Percentiles rank a stretch among this genome's conserved stretches.
Evolutionary conservation across 2,888 invertebrate genomes (phyloP).

Genomic region (Doris montereyensis): DNA sequence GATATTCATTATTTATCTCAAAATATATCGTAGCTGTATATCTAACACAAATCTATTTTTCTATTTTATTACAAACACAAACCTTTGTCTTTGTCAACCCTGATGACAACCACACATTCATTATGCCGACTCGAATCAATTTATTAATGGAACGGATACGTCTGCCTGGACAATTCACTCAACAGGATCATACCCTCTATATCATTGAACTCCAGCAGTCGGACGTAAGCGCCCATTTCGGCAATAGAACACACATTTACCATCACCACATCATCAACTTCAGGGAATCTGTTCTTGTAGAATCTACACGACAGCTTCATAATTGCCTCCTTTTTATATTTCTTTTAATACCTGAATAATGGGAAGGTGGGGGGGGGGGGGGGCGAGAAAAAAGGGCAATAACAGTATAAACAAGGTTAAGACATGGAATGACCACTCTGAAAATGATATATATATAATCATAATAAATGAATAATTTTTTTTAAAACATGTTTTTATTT

Average conservation of each 20-base stretch:
- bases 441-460: too few relatives aligned
- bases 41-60: neutral
- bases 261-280: constrained; percentile 99
- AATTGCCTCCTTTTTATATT: too few relatives aligned
- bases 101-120: constrained; percentile 98
- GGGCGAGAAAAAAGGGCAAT: too few relatives aligned
- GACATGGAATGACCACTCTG: too few relatives aligned
- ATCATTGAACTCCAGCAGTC: constrained; percentile 97
- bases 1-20: too few relatives aligned
- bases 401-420: too few relatives aligned
- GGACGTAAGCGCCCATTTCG: constrained; percentile 99
- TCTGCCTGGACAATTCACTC: constrained; percentile 96
- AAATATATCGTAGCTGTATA: too few relatives aligned
- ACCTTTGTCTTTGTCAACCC: constrained; percentile 99
- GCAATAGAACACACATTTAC: constrained; percentile 97
- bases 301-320: constrained; percentile 79
- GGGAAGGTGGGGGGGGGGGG: too few relatives aligned
- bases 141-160: constrained; percentile 99
- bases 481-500: too few relatives aligned
- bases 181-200: constrained; percentile 99
- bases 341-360: too few relatives aligned
- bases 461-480: too few relatives aligned
- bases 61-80: too few relatives aligned
- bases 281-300: constrained; percentile 97
- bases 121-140: constrained; percentile 98